Evolutionary conservation across 2,797 vertebrate genomes (phyloP).

Genomic region (Oryzias sinensis): DNA sequence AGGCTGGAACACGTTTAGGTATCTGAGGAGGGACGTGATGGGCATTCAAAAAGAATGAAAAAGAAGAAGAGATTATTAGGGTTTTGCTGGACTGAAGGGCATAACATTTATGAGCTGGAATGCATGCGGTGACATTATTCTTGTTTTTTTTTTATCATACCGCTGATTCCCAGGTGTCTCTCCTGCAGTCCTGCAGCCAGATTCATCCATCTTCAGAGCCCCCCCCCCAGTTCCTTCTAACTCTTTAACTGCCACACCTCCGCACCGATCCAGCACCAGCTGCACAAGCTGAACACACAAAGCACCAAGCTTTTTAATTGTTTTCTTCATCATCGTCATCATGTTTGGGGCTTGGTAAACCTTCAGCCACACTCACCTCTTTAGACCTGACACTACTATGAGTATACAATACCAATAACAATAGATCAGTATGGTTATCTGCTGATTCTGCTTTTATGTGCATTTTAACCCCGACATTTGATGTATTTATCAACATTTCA

Average conservation of each 20-base stretch:
- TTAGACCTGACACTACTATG: no score
- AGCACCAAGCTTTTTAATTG: not conserved
- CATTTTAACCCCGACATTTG: no score
- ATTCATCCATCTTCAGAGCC: slow-evolving; percentile 68
- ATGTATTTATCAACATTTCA: no score
- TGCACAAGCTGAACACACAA: slow-evolving; percentile 78
- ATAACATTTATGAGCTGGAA: not conserved
- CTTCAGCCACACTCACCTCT: no score
- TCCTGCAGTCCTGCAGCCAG: slow-evolving; percentile 81
- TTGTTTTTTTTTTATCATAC: slow-evolving; percentile 57
- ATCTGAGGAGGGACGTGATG: slow-evolving; percentile 53
- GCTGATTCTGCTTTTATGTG: no score
- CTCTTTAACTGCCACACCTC: slow-evolving; percentile 67
- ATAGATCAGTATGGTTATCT: no score
- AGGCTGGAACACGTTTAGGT: slow-evolving; percentile 83
- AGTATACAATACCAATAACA: no score
- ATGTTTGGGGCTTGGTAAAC: no score
- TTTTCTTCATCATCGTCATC: no score
- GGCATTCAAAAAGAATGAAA: not conserved
- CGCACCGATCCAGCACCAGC: slow-evolving; percentile 86
- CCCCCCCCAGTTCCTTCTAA: slow-evolving; percentile 54
- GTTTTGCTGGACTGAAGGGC: not conserved
- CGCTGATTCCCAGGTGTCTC: slow-evolving; percentile 79
- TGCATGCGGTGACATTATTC: not conserved
- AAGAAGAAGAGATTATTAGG: not conserved